A percentile compares a stretch with the other conserved stretches of the same genome.
phyloP scores from a whole-genome alignment of 2,797 vertebrate genomes.

The Benthosema pterotum region DNA sequence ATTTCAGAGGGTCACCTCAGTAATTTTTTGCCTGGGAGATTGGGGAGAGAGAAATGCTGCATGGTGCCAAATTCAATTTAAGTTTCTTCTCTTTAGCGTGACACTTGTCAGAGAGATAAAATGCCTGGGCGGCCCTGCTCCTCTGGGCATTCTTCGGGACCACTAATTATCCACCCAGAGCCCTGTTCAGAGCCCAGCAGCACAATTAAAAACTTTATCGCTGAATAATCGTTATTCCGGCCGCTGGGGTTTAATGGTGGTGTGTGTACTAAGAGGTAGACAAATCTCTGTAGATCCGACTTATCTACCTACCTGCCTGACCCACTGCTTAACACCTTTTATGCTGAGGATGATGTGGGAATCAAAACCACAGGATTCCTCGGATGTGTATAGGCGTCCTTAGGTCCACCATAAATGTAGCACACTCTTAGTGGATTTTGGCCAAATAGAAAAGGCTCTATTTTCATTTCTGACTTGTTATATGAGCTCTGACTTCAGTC shows the following conservation, averaged over 20 bases:
- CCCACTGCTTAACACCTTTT: conserved; percentile 47
- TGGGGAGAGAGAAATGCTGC: conserved; percentile 11
- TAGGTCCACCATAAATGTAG: no score
- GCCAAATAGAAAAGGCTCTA: no score
- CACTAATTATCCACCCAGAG: conserved; percentile 60
- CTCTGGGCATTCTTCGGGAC: conserved; percentile 47
- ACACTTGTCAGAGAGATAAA: conserved; percentile 52
- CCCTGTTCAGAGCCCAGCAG: conserved; percentile 51
- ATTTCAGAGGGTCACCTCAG: conserved; percentile 12
- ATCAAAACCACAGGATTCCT: no score
- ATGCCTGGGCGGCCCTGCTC: conserved; percentile 14
- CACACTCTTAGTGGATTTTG: no score
- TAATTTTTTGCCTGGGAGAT: conserved; percentile 32
- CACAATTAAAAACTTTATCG: conserved; percentile 77
- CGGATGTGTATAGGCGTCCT: no score
- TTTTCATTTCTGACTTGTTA: no score
- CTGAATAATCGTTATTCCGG: conserved; percentile 71
- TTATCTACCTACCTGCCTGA: conserved; percentile 7
- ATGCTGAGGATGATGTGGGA: no score
- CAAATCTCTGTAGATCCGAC: conserved; percentile 35
- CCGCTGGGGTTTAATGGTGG: conserved; percentile 64
- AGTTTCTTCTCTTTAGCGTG: conserved; percentile 35
- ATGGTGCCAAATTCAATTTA: conserved; percentile 40
- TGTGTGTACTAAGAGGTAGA: conserved; percentile 61
- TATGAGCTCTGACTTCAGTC: no score